Evolutionary conservation across 1,140 invertebrate genomes (phyloP).

Genomic region (Aricia agestis): DNA sequence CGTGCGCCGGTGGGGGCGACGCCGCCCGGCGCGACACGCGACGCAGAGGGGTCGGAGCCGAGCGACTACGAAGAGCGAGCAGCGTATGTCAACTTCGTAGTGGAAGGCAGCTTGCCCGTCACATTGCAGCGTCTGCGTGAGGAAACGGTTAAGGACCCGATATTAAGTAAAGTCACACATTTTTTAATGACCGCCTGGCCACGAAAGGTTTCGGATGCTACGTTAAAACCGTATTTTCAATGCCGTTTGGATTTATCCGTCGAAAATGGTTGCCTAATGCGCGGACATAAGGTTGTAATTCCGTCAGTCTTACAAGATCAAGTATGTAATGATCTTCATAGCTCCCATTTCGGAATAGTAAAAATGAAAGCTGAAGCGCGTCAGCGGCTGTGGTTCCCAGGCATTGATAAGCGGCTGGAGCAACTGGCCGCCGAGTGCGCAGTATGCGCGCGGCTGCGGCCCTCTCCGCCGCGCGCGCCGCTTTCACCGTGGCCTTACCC

Average conservation of each 20-base stretch:
- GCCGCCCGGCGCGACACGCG: too few species aligned
- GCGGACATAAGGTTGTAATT: conserved; percentile 33
- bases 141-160: background rate
- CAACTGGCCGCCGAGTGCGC: background rate
- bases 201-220: too few species aligned
- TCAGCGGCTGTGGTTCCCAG: conserved; percentile 29
- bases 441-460: too few species aligned
- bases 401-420: conserved; percentile 27
- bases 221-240: too few species aligned
- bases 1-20: too few species aligned
- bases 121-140: background rate
- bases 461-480: too few species aligned
- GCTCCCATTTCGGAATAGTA: conserved; percentile 35
- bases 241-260: too few species aligned
- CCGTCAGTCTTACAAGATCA: conserved; percentile 20
- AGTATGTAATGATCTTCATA: conserved; percentile 31
- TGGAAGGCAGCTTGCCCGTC: conserved; percentile 24
- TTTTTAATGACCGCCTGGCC: background rate
- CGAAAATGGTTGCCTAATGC: too few species aligned
- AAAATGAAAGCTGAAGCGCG: conserved; percentile 36
- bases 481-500: too few species aligned
- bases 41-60: too few species aligned
- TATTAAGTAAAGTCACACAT: background rate
- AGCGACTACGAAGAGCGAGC: too few species aligned
- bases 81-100: conserved; percentile 22